A percentile compares a stretch with the other conserved stretches of the same genome.
phyloP scores from a whole-genome alignment of 2,113 vertebrate species.

The Dascyllus trimaculatus region DNA sequence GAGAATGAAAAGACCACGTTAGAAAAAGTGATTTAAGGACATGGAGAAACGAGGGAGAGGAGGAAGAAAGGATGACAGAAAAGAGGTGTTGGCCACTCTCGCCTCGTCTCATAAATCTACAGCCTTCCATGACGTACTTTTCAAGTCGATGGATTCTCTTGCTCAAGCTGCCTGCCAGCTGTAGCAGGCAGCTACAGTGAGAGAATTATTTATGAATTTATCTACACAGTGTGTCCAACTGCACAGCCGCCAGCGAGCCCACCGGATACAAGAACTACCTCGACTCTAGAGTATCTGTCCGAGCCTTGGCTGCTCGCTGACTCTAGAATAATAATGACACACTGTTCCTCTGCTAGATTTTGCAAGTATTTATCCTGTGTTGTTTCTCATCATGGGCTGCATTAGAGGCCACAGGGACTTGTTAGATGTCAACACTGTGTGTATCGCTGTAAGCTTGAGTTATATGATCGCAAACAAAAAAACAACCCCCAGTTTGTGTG shows the following conservation, averaged over 20 bases:
- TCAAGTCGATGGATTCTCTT: constrained; percentile 47
- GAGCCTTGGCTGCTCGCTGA: constrained; percentile 7
- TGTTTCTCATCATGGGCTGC: constrained; percentile 6
- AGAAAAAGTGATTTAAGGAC: constrained; percentile 14
- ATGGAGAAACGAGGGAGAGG: background rate
- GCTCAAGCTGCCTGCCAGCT: constrained; percentile 40
- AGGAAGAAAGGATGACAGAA: constrained; percentile 25
- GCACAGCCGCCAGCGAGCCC: constrained; percentile 35
- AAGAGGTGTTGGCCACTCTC: background rate
- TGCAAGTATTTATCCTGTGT: background rate
- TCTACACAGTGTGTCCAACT: constrained; percentile 52
- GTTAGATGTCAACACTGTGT: background rate
- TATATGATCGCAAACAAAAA: background rate
- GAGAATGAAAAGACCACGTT: background rate
- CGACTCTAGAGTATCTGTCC: constrained; percentile 42
- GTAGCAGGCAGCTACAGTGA: constrained; percentile 46
- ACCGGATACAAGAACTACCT: constrained; percentile 22
- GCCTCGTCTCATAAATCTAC: constrained; percentile 23
- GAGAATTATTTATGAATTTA: constrained; percentile 72
- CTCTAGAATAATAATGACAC: constrained; percentile 33
- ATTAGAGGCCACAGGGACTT: constrained; percentile 8
- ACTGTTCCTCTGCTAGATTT: constrained; percentile 2
- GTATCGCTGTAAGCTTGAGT: background rate
- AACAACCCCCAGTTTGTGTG: background rate
- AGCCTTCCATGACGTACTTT: constrained; percentile 47